phyloP scores from a whole-genome alignment of 1,140 invertebrate species.

The Akabosia matsudoensis region DNA sequence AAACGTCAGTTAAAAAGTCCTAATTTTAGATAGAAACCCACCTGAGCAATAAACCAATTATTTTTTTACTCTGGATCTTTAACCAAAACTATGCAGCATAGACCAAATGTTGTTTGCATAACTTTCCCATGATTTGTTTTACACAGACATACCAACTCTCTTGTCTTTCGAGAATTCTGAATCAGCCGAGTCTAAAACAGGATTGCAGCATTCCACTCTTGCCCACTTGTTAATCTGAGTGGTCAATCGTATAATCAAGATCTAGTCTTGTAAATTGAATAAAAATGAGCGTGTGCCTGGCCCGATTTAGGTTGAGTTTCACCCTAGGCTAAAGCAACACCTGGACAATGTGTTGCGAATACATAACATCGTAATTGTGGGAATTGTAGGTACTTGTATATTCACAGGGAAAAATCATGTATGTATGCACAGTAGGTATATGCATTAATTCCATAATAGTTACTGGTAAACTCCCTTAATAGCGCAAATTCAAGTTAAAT shows the following conservation, averaged over 20 bases:
- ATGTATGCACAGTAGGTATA: no score
- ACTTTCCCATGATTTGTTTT: background rate
- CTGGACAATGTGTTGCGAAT: constrained; percentile 23
- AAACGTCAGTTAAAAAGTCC: constrained; percentile 5
- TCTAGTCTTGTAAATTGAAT: constrained; percentile 16
- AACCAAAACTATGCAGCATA: background rate
- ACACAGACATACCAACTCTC: background rate
- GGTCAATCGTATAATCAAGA: background rate
- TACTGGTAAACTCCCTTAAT: no score
- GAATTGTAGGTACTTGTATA: constrained; percentile 1
- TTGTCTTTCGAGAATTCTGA: background rate
- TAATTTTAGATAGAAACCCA: constrained; percentile 1
- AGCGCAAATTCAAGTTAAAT: no score
- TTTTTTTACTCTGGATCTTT: background rate
- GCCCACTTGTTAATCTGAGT: background rate
- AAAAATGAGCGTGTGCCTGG: constrained; percentile 18
- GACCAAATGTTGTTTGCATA: constrained; percentile 16
- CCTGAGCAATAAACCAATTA: background rate
- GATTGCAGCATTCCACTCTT: background rate
- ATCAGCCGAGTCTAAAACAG: no score
- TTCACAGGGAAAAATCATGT: background rate
- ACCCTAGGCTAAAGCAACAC: constrained; percentile 3
- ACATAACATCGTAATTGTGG: constrained; percentile 10
- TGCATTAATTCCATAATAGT: no score
- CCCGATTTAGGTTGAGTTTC: constrained; percentile 12